Evolutionary conservation across 2,888 invertebrate genomes (phyloP).

Genomic region (Caenorhabditis drosophilae): DNA sequence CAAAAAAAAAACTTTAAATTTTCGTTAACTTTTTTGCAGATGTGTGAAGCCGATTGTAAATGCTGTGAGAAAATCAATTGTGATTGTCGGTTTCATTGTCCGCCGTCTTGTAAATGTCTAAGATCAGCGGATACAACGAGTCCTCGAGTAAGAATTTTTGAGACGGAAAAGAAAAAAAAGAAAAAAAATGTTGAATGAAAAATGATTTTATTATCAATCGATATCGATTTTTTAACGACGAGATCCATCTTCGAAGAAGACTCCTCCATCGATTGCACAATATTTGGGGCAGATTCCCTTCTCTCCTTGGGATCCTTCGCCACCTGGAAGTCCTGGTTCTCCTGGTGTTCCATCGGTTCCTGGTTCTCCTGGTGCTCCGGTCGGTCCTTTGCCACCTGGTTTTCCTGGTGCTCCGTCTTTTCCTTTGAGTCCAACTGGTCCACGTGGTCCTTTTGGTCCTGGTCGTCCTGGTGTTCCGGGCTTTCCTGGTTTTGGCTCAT

Average conservation of each 20-base stretch:
- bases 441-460: conserved; percentile 45
- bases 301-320: conserved; percentile 32
- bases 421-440: conserved; percentile 40
- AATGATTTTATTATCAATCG: conserved; percentile 14
- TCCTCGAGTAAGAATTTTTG: conserved; percentile 15
- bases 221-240: conserved; percentile 38
- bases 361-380: conserved; percentile 41
- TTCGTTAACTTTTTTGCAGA: conserved; percentile 26
- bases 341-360: conserved; percentile 40
- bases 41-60: conserved; percentile 42
- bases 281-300: conserved; percentile 55
- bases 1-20: too few relatives aligned
- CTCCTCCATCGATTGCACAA: conserved; percentile 47
- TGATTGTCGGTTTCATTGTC: conserved; percentile 33
- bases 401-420: conserved; percentile 44
- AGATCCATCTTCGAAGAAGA: conserved; percentile 65
- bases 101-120: conserved; percentile 31
- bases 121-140: conserved; percentile 26
- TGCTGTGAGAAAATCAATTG: conserved; percentile 38
- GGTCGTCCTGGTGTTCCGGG: conserved; percentile 43
- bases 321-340: conserved; percentile 39
- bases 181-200: conserved; percentile 11
- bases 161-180: background rate
- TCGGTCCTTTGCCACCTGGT: conserved; percentile 39
- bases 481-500: conserved; percentile 42